Conservation (phyloP, 2,888 invertebrate genomes). For the Falcaria lacertinaria region DNA sequence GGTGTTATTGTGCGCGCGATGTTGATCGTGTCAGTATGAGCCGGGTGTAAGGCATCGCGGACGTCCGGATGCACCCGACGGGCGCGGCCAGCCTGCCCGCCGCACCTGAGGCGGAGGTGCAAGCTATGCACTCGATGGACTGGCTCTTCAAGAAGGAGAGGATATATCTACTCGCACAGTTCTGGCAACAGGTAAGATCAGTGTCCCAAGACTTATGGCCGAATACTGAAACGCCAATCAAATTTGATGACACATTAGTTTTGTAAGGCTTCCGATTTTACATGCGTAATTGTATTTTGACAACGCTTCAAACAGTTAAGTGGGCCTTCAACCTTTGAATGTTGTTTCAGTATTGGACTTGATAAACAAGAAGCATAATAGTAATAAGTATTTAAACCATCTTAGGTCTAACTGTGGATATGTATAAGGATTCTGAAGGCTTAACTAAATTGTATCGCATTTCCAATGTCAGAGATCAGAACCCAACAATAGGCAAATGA, state of each 20-base stretch:
- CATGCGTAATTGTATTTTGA: no score
- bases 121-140: conserved; percentile 97
- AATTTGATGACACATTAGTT: neutral
- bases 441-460: neutral
- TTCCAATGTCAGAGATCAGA: neutral
- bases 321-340: no score
- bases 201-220: neutral
- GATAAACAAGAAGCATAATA: no score
- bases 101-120: conserved; percentile 93
- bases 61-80: conserved; percentile 87
- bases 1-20: conserved; percentile 21
- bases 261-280: no score
- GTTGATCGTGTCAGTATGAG: conserved; percentile 54
- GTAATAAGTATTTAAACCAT: no score
- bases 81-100: conserved; percentile 86
- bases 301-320: no score
- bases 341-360: no score
- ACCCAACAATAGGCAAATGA: neutral
- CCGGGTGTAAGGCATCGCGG: conserved; percentile 54
- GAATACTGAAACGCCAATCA: no score
- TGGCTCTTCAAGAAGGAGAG: conserved; percentile 98
- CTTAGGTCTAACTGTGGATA: neutral
- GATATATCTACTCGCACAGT: conserved; percentile 95
- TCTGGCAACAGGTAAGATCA: conserved; percentile 95
- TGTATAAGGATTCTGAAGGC: neutral